phyloP scores from a whole-genome alignment of 2,888 invertebrate species.

The Stenchaetothrips biformis region DNA sequence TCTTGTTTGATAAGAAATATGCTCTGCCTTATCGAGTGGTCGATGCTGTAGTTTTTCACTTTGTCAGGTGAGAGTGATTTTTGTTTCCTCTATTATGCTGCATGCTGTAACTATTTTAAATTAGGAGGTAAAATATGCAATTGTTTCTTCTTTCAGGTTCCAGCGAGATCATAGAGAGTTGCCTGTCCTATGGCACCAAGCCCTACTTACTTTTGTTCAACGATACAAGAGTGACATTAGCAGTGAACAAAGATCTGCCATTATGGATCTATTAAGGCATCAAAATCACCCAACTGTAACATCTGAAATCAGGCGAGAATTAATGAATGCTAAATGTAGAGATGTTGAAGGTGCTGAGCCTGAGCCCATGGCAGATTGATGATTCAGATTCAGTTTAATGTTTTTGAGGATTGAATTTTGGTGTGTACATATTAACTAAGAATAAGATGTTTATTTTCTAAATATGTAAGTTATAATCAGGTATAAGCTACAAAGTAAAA shows the following conservation, averaged over 20 bases:
- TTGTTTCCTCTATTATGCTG: constrained; percentile 25
- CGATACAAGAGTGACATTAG: constrained; percentile 93
- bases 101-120: constrained; percentile 23
- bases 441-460: neutral
- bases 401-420: neutral
- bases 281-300: constrained; percentile 70
- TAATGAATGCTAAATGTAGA: constrained; percentile 75
- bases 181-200: constrained; percentile 97
- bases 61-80: constrained; percentile 62
- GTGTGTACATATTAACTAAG: neutral
- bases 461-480: neutral
- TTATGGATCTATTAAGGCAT: constrained; percentile 70
- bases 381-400: neutral
- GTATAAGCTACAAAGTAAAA: too few relatives aligned
- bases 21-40: constrained; percentile 92
- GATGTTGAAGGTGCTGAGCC: constrained; percentile 57
- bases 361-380: constrained; percentile 27
- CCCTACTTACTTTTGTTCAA: constrained; percentile 87
- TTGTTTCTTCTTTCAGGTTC: constrained; percentile 56
- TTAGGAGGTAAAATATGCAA: constrained; percentile 21
- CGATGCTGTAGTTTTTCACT: constrained; percentile 92
- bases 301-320: constrained; percentile 78
- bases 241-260: constrained; percentile 82
- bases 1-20: constrained; percentile 95
- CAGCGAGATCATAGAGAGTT: constrained; percentile 73